A percentile compares a stretch with the other conserved stretches of the same genome.
phyloP scores from a whole-genome alignment of 2,888 invertebrate genomes.

The Lobophora halterata region DNA sequence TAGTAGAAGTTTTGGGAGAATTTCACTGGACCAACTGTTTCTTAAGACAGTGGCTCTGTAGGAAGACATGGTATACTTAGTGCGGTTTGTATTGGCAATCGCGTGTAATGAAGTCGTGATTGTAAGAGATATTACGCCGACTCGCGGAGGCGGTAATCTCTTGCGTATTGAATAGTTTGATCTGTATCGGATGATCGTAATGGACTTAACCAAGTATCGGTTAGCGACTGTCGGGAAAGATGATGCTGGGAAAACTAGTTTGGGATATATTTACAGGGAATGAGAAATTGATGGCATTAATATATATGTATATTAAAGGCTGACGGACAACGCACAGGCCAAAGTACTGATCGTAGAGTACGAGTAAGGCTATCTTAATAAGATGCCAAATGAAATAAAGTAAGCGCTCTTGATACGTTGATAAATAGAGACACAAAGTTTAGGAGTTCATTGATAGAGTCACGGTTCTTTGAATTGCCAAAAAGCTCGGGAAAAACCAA shows the following conservation, averaged over 20 bases:
- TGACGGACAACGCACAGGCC: too few relatives aligned
- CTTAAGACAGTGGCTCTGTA: constrained; percentile 17
- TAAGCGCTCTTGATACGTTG: constrained; percentile 1
- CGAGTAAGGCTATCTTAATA: too few relatives aligned
- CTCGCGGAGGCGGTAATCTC: constrained; percentile 12
- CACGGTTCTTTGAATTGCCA: not conserved
- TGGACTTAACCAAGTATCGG: too few relatives aligned
- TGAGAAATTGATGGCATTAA: too few relatives aligned
- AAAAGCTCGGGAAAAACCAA: not conserved
- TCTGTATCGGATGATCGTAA: not conserved
- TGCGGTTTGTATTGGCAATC: constrained; percentile 28
- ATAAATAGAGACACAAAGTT: not conserved
- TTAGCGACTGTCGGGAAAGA: too few relatives aligned
- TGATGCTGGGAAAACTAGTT: too few relatives aligned
- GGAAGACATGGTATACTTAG: constrained; percentile 27
- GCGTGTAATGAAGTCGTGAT: constrained; percentile 30
- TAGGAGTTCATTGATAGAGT: constrained; percentile 7
- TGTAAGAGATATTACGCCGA: constrained; percentile 20
- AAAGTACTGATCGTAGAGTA: constrained; percentile 1
- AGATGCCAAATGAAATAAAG: too few relatives aligned
- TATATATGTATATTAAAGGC: too few relatives aligned
- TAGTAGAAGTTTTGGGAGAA: too few relatives aligned
- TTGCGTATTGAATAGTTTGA: constrained; percentile 8
- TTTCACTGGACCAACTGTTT: constrained; percentile 8
- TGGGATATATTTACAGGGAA: too few relatives aligned